Conservation (phyloP, 2,113 vertebrate genomes). For the Indicator indicator region DNA sequence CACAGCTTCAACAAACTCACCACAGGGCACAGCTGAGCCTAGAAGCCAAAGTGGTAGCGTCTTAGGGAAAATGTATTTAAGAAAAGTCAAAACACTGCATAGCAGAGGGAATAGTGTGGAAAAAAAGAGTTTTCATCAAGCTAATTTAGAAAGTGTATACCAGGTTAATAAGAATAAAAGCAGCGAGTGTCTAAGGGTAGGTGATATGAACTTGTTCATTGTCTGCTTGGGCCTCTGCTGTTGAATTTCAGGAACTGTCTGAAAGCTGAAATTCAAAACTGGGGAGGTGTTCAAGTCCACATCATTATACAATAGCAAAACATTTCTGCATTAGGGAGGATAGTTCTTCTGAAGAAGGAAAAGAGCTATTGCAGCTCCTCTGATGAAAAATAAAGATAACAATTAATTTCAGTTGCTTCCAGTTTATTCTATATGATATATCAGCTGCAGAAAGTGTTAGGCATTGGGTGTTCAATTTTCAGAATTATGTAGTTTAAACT, state of each 20-base stretch:
- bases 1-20: accelerated
- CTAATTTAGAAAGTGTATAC: background rate
- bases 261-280: background rate
- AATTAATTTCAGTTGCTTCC: background rate
- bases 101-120: background rate
- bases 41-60: accelerated
- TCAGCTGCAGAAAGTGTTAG: background rate
- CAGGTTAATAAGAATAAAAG: background rate
- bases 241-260: background rate
- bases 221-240: background rate
- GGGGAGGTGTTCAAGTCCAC: background rate
- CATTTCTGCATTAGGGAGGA: background rate
- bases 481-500: background rate
- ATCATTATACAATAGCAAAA: background rate
- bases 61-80: background rate
- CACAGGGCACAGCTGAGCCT: accelerated
- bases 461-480: background rate
- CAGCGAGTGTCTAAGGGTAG: background rate
- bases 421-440: background rate
- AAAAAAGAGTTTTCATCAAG: background rate
- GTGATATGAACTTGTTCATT: background rate
- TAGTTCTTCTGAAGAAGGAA: background rate
- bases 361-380: background rate
- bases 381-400: background rate
- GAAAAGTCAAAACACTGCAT: background rate